Percentiles rank a stretch among this genome's conserved stretches.
phyloP scores from a whole-genome alignment of 1,140 invertebrate genomes.

The Vanessa atalanta region DNA sequence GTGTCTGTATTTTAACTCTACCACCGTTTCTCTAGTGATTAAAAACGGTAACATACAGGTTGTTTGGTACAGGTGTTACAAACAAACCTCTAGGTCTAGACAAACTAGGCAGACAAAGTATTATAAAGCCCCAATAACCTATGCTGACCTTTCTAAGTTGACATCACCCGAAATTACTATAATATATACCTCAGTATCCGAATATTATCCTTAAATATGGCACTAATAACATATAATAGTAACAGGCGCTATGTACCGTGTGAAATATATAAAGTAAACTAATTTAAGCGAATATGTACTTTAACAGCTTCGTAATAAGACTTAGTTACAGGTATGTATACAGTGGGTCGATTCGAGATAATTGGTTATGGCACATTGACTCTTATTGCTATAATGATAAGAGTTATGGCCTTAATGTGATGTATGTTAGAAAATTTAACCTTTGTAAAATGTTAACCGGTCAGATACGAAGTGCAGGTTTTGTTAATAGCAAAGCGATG shows the following conservation, averaged over 20 bases:
- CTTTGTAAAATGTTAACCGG: constrained; percentile 47
- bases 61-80: too few relatives aligned
- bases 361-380: constrained; percentile 10
- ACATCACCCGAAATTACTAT: constrained; percentile 14
- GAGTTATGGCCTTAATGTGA: constrained; percentile 3
- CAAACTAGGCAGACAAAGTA: too few relatives aligned
- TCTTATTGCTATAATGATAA: constrained; percentile 11
- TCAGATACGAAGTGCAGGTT: constrained; percentile 37
- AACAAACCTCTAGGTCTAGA: too few relatives aligned
- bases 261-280: background rate
- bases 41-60: too few relatives aligned
- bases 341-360: background rate
- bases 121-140: background rate
- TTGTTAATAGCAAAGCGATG: constrained; percentile 19
- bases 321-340: constrained; percentile 3
- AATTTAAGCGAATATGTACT: background rate
- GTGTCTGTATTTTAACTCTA: too few relatives aligned
- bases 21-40: too few relatives aligned
- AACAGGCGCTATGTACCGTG: constrained; percentile 6
- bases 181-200: constrained; percentile 1
- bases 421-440: constrained; percentile 30
- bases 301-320: background rate
- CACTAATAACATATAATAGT: constrained; percentile 23
- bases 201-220: constrained; percentile 31
- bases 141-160: constrained; percentile 5